phyloP scores from a whole-genome alignment of 1,140 invertebrate genomes.

The Chlorops oryzae region DNA sequence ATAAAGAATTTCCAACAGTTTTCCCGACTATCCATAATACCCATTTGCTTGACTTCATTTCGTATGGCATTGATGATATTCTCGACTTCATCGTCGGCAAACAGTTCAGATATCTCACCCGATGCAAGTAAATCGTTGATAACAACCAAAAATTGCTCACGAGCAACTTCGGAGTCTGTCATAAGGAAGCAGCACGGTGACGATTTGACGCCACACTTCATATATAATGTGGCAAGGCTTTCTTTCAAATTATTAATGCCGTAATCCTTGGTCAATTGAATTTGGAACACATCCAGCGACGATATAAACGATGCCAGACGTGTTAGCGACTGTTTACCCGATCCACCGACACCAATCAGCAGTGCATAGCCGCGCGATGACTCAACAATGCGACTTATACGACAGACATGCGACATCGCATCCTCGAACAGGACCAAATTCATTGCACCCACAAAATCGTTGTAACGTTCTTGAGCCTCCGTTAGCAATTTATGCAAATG shows the following conservation, averaged over 20 bases:
- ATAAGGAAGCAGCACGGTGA: slow-evolving; percentile 84
- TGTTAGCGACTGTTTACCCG: slow-evolving; percentile 88
- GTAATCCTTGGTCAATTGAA: slow-evolving; percentile 86
- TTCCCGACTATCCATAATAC: slow-evolving; percentile 78
- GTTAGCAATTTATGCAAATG: slow-evolving; percentile 69
- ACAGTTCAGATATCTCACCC: slow-evolving; percentile 87
- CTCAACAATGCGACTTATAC: slow-evolving; percentile 90
- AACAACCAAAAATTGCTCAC: slow-evolving; percentile 85
- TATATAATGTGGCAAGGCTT: slow-evolving; percentile 76
- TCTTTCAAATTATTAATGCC: slow-evolving; percentile 73
- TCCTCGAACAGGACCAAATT: slow-evolving; percentile 94
- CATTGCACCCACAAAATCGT: slow-evolving; percentile 81
- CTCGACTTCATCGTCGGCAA: slow-evolving; percentile 86
- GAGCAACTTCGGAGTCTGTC: slow-evolving; percentile 87
- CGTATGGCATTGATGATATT: slow-evolving; percentile 75
- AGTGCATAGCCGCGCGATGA: slow-evolving; percentile 85
- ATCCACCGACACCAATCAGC: slow-evolving; percentile 88
- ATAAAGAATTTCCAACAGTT: slow-evolving; percentile 97
- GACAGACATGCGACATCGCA: slow-evolving; percentile 85
- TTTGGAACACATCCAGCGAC: slow-evolving; percentile 83
- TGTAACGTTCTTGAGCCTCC: slow-evolving; percentile 80
- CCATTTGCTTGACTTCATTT: slow-evolving; percentile 69
- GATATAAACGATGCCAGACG: slow-evolving; percentile 83
- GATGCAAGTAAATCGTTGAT: slow-evolving; percentile 92
- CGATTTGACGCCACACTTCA: slow-evolving; percentile 82